These are phyloP conservation scores for Chloebia gouldiae DNA, from an alignment of 2,113 vertebrate genomes.

Conservation along the genomic window DNA sequence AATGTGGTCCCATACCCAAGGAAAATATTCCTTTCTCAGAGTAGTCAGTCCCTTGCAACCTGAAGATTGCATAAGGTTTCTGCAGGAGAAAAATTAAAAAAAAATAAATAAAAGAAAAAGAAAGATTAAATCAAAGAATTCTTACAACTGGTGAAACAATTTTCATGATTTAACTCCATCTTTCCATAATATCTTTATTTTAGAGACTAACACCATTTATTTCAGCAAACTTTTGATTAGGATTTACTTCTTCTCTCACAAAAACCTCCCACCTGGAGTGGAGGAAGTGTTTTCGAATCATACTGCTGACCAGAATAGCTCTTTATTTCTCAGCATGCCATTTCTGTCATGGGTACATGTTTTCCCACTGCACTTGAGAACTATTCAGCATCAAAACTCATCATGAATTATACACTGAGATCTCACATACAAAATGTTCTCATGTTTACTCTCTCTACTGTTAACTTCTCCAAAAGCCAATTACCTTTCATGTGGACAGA, in stretches of 20 bases:
- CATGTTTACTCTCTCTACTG: neutral
- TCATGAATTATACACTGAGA: constrained; percentile 46
- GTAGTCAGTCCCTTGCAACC: neutral
- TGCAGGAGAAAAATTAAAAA: too few species aligned
- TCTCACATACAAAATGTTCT: constrained; percentile 20
- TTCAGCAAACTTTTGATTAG: neutral
- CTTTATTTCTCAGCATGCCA: constrained; percentile 3
- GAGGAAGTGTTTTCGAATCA: neutral
- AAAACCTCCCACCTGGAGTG: neutral
- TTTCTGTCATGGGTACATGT: neutral
- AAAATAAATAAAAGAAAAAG: fast-evolving
- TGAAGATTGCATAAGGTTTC: neutral
- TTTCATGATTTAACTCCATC: neutral
- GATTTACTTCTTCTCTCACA: constrained; percentile 5
- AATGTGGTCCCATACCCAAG: neutral
- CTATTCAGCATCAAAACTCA: neutral
- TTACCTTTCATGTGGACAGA: neutral
- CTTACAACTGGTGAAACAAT: neutral
- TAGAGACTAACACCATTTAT: neutral
- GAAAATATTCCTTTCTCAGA: neutral
- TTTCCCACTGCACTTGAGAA: neutral
- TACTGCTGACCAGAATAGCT: constrained; percentile 23
- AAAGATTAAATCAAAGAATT: neutral
- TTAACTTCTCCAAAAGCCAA: neutral
- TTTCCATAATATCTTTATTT: neutral